These are phyloP conservation scores for Brenthis daphne DNA, from an alignment of 2,888 invertebrate genomes.

Conservation along the genomic window DNA sequence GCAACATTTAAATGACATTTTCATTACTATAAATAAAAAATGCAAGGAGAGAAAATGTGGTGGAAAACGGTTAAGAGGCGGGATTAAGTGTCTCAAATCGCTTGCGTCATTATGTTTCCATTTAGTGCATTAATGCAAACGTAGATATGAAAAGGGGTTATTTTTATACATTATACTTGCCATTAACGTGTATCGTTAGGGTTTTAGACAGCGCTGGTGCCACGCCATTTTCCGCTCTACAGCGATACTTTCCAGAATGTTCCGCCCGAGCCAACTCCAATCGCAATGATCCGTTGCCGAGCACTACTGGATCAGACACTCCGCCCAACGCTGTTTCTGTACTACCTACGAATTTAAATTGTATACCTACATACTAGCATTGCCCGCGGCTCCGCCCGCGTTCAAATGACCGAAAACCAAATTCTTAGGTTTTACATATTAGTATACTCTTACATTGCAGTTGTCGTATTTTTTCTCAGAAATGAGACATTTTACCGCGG, in stretches of 20 bases:
- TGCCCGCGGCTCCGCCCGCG: too few species aligned
- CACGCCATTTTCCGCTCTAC: constrained; percentile 92
- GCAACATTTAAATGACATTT: constrained; percentile 33
- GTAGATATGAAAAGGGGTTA: constrained; percentile 36
- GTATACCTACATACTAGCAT: background rate
- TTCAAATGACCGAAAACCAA: too few species aligned
- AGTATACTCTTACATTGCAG: too few species aligned
- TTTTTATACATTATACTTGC: constrained; percentile 71
- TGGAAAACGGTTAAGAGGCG: constrained; percentile 30
- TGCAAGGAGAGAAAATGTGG: constrained; percentile 19
- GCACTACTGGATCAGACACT: constrained; percentile 72
- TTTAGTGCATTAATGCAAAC: constrained; percentile 37
- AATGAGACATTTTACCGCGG: too few species aligned
- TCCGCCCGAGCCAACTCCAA: constrained; percentile 88
- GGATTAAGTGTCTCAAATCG: constrained; percentile 38
- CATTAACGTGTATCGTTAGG: constrained; percentile 90
- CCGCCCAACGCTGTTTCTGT: constrained; percentile 72
- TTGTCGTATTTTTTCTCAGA: too few species aligned
- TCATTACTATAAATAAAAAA: constrained; percentile 33
- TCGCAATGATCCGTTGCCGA: constrained; percentile 87
- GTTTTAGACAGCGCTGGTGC: constrained; percentile 91
- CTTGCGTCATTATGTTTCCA: constrained; percentile 39
- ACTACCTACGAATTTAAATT: constrained; percentile 56
- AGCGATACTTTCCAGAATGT: constrained; percentile 92
- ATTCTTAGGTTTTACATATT: too few species aligned